Percentiles rank a stretch among this genome's conserved stretches.
Conservation (phyloP, 2,888 invertebrate genomes). For the Epirrhoe tristata region DNA sequence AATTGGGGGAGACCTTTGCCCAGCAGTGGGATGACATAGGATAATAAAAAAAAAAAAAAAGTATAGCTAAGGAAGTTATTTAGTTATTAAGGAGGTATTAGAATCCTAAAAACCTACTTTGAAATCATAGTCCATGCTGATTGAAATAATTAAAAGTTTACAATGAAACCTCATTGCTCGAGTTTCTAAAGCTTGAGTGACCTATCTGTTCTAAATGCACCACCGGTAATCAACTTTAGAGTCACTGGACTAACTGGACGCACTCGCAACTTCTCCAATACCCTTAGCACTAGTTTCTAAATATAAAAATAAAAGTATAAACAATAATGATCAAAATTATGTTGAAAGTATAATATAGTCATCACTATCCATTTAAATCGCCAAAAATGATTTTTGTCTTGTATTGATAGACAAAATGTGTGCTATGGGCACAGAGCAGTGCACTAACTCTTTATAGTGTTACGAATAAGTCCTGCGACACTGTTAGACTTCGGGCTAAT, state of each 20-base stretch:
- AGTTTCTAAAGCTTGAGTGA: constrained; percentile 13
- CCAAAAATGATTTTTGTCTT: not conserved
- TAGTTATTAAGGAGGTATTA: no score
- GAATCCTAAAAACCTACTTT: not conserved
- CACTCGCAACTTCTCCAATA: constrained; percentile 62
- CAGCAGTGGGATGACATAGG: no score
- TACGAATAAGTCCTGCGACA: constrained; percentile 77
- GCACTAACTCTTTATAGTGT: constrained; percentile 80
- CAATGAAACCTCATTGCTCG: not conserved
- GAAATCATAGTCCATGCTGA: not conserved
- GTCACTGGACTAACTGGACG: constrained; percentile 51
- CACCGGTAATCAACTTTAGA: constrained; percentile 68
- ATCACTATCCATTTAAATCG: not conserved
- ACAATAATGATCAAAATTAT: not conserved
- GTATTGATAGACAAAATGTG: not conserved
- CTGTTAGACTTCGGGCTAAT: constrained; percentile 77
- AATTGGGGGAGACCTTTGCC: no score
- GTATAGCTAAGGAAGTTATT: no score
- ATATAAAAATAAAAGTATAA: not conserved
- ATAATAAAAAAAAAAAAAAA: no score
- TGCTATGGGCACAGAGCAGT: constrained; percentile 51
- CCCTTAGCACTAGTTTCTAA: constrained; percentile 8
- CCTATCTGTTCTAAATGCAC: constrained; percentile 18
- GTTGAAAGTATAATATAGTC: no score
- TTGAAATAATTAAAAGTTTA: not conserved